Conservation (phyloP, 1,140 invertebrate species). For the Nilaparvata lugens region DNA sequence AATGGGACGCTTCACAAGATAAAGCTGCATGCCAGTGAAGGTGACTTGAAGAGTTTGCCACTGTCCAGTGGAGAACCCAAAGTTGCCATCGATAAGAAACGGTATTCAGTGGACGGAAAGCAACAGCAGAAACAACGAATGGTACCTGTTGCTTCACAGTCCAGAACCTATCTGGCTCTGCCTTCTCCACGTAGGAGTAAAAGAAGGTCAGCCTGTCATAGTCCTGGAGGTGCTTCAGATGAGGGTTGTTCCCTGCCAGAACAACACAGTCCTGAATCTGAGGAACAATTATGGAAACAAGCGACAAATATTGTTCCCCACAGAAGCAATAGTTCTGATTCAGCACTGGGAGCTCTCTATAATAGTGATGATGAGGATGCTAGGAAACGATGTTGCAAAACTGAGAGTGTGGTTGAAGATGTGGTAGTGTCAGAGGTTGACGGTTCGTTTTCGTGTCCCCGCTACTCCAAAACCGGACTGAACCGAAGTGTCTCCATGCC, state of each 20-base stretch:
- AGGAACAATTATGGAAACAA: not conserved
- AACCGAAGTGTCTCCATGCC: not conserved
- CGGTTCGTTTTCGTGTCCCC: not conserved
- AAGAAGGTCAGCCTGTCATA: not conserved
- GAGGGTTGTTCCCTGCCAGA: slow-evolving; percentile 8
- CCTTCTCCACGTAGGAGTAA: slow-evolving; percentile 9
- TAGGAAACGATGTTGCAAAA: not conserved
- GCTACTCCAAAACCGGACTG: not conserved
- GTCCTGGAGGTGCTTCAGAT: slow-evolving; percentile 10
- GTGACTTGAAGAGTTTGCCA: not conserved
- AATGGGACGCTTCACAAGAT: not conserved
- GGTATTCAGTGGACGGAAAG: not conserved
- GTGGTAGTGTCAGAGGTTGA: not conserved
- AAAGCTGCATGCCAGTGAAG: not conserved
- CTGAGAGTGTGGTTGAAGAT: not conserved
- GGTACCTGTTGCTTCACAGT: not conserved
- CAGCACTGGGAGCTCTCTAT: slow-evolving; percentile 37
- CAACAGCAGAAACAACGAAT: not conserved
- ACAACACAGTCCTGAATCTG: not conserved
- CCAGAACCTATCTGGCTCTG: slow-evolving; percentile 11
- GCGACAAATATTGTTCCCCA: not conserved
- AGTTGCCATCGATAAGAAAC: not conserved
- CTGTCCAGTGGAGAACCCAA: not conserved
- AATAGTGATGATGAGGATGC: slow-evolving; percentile 39
- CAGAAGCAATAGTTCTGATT: slow-evolving; percentile 44